Evolutionary conservation across 2,888 invertebrate species (phyloP).

Genomic region (Phytoseiulus persimilis): DNA sequence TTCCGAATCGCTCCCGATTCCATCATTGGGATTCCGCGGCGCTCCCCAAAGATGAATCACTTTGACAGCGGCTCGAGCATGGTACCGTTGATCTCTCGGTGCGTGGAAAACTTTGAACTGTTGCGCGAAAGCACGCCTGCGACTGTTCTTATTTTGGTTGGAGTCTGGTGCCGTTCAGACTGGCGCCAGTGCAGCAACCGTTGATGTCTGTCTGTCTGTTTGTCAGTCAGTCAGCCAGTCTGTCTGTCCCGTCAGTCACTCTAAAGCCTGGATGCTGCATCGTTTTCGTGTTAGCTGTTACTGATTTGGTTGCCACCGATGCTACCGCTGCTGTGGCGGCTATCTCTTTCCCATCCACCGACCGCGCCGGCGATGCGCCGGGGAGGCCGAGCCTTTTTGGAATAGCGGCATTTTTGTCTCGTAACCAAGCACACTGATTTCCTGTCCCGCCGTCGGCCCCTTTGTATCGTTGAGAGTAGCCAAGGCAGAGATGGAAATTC

Average conservation of each 20-base stretch:
- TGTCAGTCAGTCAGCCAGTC: background rate
- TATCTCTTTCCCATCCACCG: no score
- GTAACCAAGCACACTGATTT: background rate
- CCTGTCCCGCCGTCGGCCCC: background rate
- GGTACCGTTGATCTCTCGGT: background rate
- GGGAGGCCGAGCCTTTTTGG: background rate
- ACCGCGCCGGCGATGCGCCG: background rate
- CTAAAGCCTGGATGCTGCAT: background rate
- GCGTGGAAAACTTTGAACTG: background rate
- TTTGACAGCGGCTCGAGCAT: no score
- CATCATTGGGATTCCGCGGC: no score
- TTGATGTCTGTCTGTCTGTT: no score
- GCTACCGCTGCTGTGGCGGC: no score
- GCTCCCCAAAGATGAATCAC: no score
- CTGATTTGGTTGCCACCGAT: background rate
- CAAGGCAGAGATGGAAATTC: background rate
- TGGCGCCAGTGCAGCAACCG: no score
- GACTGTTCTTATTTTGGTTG: background rate
- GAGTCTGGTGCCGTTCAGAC: background rate
- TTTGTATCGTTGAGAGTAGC: background rate
- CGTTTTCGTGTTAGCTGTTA: background rate
- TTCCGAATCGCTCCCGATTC: no score
- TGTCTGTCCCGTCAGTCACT: background rate
- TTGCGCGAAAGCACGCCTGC: background rate
- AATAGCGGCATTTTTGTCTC: slow-evolving; percentile 5